Evolutionary conservation across 2,113 vertebrate species (phyloP).

Genomic region (Peromyscus californicus): DNA sequence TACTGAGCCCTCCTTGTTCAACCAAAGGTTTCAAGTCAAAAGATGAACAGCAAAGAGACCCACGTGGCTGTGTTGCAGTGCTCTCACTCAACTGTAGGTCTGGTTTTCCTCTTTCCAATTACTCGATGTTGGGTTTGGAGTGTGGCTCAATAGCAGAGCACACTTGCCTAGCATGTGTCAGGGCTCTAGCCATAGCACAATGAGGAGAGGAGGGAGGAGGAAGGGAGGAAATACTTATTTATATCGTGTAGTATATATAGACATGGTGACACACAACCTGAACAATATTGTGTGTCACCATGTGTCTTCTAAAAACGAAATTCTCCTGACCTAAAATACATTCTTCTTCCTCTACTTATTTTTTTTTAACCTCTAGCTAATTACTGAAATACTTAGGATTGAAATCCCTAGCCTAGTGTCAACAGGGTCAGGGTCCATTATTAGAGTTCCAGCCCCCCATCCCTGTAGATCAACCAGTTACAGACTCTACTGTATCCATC

Average conservation of each 20-base stretch:
- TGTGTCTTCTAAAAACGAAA: not conserved
- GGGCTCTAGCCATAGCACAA: not conserved
- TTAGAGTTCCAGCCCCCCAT: not conserved
- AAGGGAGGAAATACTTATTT: not conserved
- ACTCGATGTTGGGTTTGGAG: not conserved
- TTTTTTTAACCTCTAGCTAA: not conserved
- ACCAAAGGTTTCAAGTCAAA: not conserved
- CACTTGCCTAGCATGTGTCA: not conserved
- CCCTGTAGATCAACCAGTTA: not conserved
- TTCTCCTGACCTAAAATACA: slow-evolving; percentile 7
- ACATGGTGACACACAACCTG: no score
- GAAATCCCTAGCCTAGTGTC: not conserved
- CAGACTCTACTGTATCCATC: no score
- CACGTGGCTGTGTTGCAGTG: not conserved
- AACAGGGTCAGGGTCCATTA: not conserved
- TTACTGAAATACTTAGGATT: not conserved
- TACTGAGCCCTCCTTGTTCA: not conserved
- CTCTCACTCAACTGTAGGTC: not conserved
- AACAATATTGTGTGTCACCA: not conserved
- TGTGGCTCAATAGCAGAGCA: not conserved
- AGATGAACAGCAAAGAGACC: not conserved
- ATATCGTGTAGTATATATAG: not conserved
- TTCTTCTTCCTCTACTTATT: not conserved
- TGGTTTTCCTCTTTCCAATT: not conserved
- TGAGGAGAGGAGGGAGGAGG: no score